A percentile compares a stretch with the other conserved stretches of the same genome.
These are phyloP conservation scores for Pantelozetes paolii DNA, from an alignment of 2,888 invertebrate genomes.

Conservation along the genomic window DNA sequence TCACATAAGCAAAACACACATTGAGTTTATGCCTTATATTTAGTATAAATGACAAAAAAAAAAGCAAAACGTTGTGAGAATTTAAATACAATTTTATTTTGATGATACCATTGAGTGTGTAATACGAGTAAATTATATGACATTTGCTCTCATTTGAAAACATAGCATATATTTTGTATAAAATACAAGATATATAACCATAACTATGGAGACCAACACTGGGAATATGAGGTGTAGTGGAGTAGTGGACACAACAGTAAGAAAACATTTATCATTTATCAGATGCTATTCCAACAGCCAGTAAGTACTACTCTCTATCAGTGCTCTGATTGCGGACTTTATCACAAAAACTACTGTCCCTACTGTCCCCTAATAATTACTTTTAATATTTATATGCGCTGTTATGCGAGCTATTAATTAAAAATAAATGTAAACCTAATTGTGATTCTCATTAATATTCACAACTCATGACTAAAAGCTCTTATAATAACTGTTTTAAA, in stretches of 20 bases:
- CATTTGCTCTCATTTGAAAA: constrained; percentile 19
- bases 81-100: constrained; percentile 16
- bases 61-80: constrained; percentile 7
- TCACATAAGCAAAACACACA: no score
- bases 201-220: neutral
- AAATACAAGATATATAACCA: neutral
- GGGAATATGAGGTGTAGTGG: neutral
- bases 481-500: constrained; percentile 13
- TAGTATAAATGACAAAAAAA: neutral
- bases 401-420: constrained; percentile 19
- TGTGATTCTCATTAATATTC: constrained; percentile 25
- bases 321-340: no score
- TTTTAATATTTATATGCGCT: neutral
- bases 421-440: constrained; percentile 20
- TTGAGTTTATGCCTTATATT: no score
- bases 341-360: no score
- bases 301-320: no score
- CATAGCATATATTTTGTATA: neutral
- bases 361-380: neutral
- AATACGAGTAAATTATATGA: constrained; percentile 10
- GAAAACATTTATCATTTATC: constrained; percentile 13
- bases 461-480: neutral
- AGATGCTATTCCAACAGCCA: neutral
- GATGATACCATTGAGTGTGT: neutral
- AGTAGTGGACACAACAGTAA: neutral